A percentile compares a stretch with the other conserved stretches of the same genome.
Conservation (phyloP, 2,797 vertebrate genomes). For the Gambelia wislizenii region DNA sequence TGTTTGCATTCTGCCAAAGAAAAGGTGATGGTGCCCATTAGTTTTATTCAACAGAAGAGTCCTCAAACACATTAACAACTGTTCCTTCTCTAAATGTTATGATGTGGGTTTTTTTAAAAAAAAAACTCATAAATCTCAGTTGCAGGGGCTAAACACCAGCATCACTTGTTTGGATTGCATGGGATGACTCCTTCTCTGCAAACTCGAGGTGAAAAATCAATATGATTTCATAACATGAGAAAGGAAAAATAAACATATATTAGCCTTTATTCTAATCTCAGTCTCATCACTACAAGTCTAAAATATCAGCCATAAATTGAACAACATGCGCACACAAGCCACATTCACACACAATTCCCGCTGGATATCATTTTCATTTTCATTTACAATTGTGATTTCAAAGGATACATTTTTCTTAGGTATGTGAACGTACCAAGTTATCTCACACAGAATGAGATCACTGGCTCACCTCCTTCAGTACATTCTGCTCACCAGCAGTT, state of each 20-base stretch:
- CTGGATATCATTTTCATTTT: neutral
- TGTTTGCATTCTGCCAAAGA: constrained; percentile 50
- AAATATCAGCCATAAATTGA: neutral
- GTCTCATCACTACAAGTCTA: neutral
- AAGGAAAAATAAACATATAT: constrained; percentile 13
- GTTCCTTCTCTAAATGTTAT: neutral
- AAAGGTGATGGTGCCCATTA: constrained; percentile 38
- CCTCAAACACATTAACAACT: constrained; percentile 29
- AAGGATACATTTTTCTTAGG: neutral
- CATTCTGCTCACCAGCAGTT: too few relatives aligned
- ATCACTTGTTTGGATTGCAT: neutral
- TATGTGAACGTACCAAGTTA: neutral
- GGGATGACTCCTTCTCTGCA: neutral
- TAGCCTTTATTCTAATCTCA: neutral
- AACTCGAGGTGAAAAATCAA: neutral
- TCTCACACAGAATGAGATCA: neutral
- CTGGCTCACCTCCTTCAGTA: too few relatives aligned
- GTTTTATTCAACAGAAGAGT: constrained; percentile 49
- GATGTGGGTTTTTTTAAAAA: constrained; percentile 6
- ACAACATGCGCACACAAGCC: neutral
- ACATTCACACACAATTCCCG: neutral
- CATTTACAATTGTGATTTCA: neutral
- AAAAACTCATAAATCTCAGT: neutral
- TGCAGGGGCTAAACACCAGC: neutral
- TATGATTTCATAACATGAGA: constrained; percentile 24